Evolutionary conservation across 2,797 vertebrate genomes (phyloP).

Genomic region (Chrysocyon brachyurus): DNA sequence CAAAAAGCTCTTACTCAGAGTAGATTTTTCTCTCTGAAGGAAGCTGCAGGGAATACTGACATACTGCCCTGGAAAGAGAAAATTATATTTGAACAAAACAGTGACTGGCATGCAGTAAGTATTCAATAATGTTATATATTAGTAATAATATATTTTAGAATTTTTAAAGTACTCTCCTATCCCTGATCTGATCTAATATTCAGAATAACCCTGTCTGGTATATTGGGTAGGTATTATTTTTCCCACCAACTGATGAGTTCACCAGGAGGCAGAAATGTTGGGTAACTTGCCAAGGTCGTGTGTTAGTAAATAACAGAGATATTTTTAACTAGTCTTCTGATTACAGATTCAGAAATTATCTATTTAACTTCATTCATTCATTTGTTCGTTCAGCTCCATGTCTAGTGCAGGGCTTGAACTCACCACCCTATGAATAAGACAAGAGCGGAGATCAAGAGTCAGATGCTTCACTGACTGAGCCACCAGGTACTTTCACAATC

Average conservation of each 20-base stretch:
- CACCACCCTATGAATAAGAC: neutral
- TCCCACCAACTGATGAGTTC: neutral
- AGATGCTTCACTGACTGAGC: neutral
- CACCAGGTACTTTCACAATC: neutral
- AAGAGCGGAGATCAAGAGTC: neutral
- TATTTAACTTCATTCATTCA: too few species aligned
- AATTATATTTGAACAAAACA: slow-evolving; percentile 39
- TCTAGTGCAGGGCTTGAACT: neutral
- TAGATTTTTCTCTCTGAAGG: slow-evolving; percentile 70
- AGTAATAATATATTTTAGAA: neutral
- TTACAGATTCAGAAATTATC: neutral
- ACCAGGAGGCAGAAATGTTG: neutral
- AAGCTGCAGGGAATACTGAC: slow-evolving; percentile 42
- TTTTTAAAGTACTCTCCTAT: neutral
- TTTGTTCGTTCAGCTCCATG: too few species aligned
- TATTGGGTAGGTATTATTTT: neutral
- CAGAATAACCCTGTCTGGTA: neutral
- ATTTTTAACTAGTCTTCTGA: neutral
- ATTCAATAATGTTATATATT: neutral
- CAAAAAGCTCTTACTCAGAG: slow-evolving; percentile 86
- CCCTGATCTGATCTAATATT: neutral
- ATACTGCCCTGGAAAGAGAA: slow-evolving; percentile 77
- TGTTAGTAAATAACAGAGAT: neutral
- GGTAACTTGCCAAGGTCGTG: neutral
- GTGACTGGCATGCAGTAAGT: neutral